Percentiles rank a stretch among this genome's conserved stretches.
These are phyloP conservation scores for Hypomecis punctinalis DNA, from an alignment of 2,888 invertebrate species.

Conservation along the genomic window DNA sequence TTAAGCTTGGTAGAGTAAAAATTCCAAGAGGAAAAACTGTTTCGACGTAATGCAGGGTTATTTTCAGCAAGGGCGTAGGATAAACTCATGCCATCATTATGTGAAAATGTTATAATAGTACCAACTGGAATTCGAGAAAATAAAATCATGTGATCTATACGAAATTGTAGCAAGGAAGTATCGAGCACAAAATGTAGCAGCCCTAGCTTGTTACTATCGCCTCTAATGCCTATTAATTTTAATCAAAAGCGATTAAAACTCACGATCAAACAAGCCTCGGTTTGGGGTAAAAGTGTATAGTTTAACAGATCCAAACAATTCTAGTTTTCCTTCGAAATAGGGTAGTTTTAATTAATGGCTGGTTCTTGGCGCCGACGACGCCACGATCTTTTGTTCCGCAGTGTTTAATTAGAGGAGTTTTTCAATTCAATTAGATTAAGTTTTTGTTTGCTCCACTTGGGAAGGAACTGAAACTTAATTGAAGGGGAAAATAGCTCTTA, in stretches of 20 bases:
- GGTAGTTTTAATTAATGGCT: conserved; percentile 28
- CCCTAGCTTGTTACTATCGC: background rate
- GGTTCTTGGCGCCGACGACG: conserved; percentile 2
- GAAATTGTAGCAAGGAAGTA: no score
- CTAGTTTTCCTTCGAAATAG: conserved; percentile 11
- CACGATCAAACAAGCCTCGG: background rate
- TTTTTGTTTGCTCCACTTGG: conserved; percentile 37
- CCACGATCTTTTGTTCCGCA: conserved; percentile 39
- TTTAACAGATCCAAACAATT: background rate
- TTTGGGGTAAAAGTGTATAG: background rate
- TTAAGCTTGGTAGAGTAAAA: no score
- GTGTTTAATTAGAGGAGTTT: conserved; percentile 48
- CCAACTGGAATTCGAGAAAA: background rate
- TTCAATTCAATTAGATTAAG: conserved; percentile 47
- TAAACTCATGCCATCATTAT: no score
- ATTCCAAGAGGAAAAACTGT: no score
- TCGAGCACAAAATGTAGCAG: background rate
- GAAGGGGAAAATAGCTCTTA: conserved; percentile 14
- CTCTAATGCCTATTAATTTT: conserved; percentile 1
- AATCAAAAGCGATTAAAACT: background rate
- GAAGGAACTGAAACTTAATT: conserved; percentile 18
- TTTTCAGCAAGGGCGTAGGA: no score
- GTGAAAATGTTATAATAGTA: background rate
- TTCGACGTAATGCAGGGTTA: no score
- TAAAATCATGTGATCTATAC: no score